Evolutionary conservation across 2,797 vertebrate species (phyloP).

Genomic region (Myotis planiceps): DNA sequence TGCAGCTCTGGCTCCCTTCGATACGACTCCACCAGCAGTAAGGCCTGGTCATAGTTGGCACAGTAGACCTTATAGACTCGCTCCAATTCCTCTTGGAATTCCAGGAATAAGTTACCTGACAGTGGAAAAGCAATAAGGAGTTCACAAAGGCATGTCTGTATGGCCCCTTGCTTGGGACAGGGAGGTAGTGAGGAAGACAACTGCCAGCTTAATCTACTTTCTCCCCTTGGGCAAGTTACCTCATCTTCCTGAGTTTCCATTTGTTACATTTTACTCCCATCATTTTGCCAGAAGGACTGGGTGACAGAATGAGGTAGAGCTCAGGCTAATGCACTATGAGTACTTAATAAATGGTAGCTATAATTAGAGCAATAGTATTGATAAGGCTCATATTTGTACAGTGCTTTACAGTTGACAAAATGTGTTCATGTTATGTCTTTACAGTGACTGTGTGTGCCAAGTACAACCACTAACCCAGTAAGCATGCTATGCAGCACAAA

Average conservation of each 20-base stretch:
- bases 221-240: not conserved
- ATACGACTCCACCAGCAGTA: conserved; percentile 91
- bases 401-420: conserved; percentile 1
- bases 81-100: conserved; percentile 93
- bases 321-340: not conserved
- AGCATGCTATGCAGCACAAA: not conserved
- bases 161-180: not conserved
- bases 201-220: not conserved
- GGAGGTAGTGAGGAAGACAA: not conserved
- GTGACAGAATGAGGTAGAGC: not conserved
- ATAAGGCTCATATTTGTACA: not conserved
- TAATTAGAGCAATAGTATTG: not conserved
- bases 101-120: conserved; percentile 93
- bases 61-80: conserved; percentile 93
- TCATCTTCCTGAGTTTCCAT: not conserved
- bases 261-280: not conserved
- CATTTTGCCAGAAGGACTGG: not conserved
- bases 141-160: not conserved
- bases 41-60: conserved; percentile 91
- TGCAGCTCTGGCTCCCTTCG: conserved; percentile 91
- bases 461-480: not conserved
- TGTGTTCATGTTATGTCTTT: not conserved
- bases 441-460: not conserved
- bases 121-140: not conserved
- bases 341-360: not conserved